Base-by-base conservation (phyloP, 1,140 invertebrate species). In the Eupeodes corollae region DNA sequence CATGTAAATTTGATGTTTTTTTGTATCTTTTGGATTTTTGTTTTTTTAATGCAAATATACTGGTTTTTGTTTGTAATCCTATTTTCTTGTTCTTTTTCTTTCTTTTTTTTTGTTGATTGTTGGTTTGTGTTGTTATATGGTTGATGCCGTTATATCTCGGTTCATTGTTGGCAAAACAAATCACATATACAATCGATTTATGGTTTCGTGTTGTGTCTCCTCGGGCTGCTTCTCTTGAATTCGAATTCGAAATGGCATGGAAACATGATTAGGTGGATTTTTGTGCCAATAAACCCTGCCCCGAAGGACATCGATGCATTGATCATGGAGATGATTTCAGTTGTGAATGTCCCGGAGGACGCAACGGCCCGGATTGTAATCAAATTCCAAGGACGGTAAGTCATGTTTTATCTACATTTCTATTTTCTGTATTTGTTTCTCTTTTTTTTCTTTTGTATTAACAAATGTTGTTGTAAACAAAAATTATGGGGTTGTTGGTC, bases 271-370 rank as follows among this genome's bases (percentile, higher is more conserved):
- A 84, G 82, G 77, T 83, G 56, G 79, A 84, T 65, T 71, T 86
- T 42, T 84, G 82, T 59, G 75, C 79, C 26, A 79, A 80, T 31
- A 80, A 80, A 53, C 81, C 81, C 26, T 84, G 80, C 55, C 73
- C 75, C n/a, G 68, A 72, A 49, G 76, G 76, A 46, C 75, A 75
- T 42, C 73, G 73, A 48, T 84, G 83, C 61, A 70, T 80, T 49
- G 80, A 83, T 66, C 75, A 74, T 54, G 82, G 81, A 50, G 82
- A 83, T 68, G 82, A 76, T 56, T 83, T 80, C 59, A 75, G 75
- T 19, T 86, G 84, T 66, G 79, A 83, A 55, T 86, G 84, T 67
- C 79, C 79, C n/a, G 64, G 65, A 60, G 82, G 82, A 37, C 82
- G 73, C 58, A 77, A 77, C 42, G 82, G 81, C 40, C 72, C 76